A percentile compares a stretch with the other conserved stretches of the same genome.
phyloP scores from a whole-genome alignment of 2,113 vertebrate genomes.

The Engystomops pustulosus region DNA sequence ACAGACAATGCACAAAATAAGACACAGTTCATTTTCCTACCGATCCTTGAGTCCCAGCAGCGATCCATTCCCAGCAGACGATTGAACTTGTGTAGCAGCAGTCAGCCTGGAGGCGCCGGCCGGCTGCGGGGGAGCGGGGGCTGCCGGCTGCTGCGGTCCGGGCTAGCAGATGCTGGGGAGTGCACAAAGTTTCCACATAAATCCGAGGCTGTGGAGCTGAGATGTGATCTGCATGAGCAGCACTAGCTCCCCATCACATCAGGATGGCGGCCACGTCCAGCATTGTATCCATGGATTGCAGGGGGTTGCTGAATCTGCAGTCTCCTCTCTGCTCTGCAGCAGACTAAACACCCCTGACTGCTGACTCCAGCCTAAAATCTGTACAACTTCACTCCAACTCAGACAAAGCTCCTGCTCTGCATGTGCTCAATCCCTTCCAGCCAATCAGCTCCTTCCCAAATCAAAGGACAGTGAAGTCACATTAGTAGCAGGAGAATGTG shows the following conservation, averaged over 20 bases:
- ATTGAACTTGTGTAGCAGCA: constrained; percentile 64
- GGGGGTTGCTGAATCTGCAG: constrained; percentile 59
- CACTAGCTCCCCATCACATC: constrained; percentile 60
- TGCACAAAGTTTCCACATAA: constrained; percentile 66
- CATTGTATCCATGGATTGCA: constrained; percentile 59
- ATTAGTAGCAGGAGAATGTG: constrained; percentile 40
- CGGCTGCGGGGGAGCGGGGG: too few relatives aligned
- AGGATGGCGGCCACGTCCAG: constrained; percentile 25
- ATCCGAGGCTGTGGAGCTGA: constrained; percentile 62
- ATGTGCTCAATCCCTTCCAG: constrained; percentile 73
- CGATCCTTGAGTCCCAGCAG: constrained; percentile 58
- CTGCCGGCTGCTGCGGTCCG: not conserved
- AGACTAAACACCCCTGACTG: constrained; percentile 74
- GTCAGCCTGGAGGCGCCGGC: constrained; percentile 39
- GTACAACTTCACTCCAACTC: constrained; percentile 79
- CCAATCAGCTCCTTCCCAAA: constrained; percentile 78
- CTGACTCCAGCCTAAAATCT: constrained; percentile 74
- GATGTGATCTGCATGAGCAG: constrained; percentile 28
- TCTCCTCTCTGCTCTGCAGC: constrained; percentile 66
- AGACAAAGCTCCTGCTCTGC: constrained; percentile 80
- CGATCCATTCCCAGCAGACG: constrained; percentile 60
- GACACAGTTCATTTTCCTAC: constrained; percentile 72
- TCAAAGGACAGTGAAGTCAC: constrained; percentile 73
- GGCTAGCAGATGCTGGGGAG: constrained; percentile 39
- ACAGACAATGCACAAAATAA: constrained; percentile 67